Evolutionary conservation across 2,888 invertebrate species (phyloP).

Genomic region (Lutraria lutraria): DNA sequence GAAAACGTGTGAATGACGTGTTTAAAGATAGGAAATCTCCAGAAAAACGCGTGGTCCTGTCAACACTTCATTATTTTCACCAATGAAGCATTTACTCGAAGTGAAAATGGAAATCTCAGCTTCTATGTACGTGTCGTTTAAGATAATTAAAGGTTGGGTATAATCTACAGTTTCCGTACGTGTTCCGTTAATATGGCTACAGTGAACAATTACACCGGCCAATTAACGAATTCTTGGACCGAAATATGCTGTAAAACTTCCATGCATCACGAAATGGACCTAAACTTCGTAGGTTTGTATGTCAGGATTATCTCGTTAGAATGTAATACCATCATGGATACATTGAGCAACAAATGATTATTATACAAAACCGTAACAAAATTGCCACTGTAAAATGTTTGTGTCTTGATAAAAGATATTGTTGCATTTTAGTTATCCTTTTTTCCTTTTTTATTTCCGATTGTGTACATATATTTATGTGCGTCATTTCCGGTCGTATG

Average conservation of each 20-base stretch:
- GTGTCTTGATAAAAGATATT: no score
- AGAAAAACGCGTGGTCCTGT: neutral
- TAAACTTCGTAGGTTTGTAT: neutral
- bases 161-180: neutral
- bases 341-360: no score
- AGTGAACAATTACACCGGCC: neutral
- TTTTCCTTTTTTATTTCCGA: no score
- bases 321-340: neutral
- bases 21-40: neutral
- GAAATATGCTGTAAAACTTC: neutral
- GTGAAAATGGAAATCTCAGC: conserved; percentile 41
- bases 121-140: neutral
- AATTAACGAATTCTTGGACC: neutral
- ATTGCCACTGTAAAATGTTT: no score
- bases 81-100: conserved; percentile 20
- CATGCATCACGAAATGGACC: neutral
- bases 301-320: neutral
- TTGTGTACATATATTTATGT: no score
- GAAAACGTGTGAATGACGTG: conserved; percentile 36
- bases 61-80: conserved; percentile 38
- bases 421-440: no score
- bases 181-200: neutral
- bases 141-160: neutral
- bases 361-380: no score
- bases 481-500: no score